phyloP scores from a whole-genome alignment of 2,797 vertebrate species.

The Lateolabrax maculatus region DNA sequence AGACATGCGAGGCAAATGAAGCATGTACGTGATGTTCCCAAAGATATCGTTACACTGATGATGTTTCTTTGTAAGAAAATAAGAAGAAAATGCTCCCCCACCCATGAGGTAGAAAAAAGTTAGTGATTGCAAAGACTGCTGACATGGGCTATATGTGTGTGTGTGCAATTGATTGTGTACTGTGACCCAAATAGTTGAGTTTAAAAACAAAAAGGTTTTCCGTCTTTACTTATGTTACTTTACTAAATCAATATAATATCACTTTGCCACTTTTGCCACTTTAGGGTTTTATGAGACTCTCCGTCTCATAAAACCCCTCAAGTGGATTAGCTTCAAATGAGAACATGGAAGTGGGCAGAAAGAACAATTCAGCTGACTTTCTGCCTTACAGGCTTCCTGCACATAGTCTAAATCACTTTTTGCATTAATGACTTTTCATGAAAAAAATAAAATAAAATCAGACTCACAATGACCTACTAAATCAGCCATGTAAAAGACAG shows the following conservation, averaged over 20 bases:
- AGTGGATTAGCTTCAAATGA: conserved; percentile 66
- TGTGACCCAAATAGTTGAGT: conserved; percentile 53
- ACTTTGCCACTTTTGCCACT: conserved; percentile 47
- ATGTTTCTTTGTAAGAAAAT: conserved; percentile 49
- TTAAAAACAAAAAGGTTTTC: conserved; percentile 46
- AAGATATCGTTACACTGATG: conserved; percentile 37
- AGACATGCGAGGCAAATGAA: conserved; percentile 44
- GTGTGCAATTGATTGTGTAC: conserved; percentile 52
- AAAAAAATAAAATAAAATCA: conserved; percentile 24
- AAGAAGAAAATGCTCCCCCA: conserved; percentile 32
- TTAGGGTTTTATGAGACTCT: conserved; percentile 32
- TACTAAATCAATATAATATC: conserved; percentile 67
- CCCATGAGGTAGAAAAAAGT: conserved; percentile 14
- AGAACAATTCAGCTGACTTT: conserved; percentile 60
- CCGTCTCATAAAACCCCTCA: conserved; percentile 58
- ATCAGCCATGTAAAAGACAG: conserved; percentile 38
- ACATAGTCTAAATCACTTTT: conserved; percentile 56
- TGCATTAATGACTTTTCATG: conserved; percentile 50
- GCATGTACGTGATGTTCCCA: conserved; percentile 26
- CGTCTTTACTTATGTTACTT: conserved; percentile 54
- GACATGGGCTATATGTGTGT: conserved; percentile 29
- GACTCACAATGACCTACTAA: conserved; percentile 46
- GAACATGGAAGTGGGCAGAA: conserved; percentile 64
- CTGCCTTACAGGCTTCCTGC: conserved; percentile 58
- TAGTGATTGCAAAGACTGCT: conserved; percentile 26